These are phyloP conservation scores for Lasius fuliginosus DNA, from an alignment of 2,888 invertebrate species.

Conservation along the genomic window DNA sequence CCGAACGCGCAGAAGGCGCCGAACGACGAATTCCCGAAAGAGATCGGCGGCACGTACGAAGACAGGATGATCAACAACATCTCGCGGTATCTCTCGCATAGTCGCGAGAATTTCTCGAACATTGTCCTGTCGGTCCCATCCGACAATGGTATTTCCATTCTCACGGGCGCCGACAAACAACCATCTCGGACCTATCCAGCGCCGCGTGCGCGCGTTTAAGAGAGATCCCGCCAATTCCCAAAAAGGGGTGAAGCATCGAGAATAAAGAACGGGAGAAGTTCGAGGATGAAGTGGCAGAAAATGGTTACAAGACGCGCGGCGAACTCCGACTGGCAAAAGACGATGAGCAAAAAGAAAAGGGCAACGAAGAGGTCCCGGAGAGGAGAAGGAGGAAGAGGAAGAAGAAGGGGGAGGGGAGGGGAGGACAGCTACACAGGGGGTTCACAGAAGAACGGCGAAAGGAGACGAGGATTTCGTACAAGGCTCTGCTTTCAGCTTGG, in stretches of 20 bases:
- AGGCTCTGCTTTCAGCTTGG: conserved; percentile 83
- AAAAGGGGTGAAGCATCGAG: conserved; percentile 68
- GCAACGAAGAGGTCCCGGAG: conserved; percentile 12
- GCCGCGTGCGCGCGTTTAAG: conserved; percentile 26
- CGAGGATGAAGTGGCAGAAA: conserved; percentile 47
- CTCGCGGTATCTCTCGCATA: conserved; percentile 70
- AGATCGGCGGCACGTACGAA: conserved; percentile 49
- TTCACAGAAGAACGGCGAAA: conserved; percentile 43
- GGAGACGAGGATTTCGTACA: conserved; percentile 79
- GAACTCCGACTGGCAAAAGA: conserved; percentile 38
- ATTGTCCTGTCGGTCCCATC: conserved; percentile 71
- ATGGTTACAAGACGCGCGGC: conserved; percentile 57
- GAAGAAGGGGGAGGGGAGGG: conserved; percentile 54
- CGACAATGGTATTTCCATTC: conserved; percentile 77
- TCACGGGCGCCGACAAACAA: conserved; percentile 73
- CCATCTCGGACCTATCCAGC: conserved; percentile 69
- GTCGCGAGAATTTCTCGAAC: conserved; percentile 71
- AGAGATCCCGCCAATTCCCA: conserved; percentile 65
- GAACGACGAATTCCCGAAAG: conserved; percentile 30
- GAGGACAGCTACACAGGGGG: conserved; percentile 51
- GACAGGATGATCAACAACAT: conserved; percentile 71
- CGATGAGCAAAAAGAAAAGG: conserved; percentile 41
- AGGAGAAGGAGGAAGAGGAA: conserved; percentile 38
- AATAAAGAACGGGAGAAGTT: conserved; percentile 39
- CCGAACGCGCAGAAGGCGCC: conserved; percentile 34